Evolutionary conservation across 1,140 invertebrate species (phyloP), one percentile per base, ranked within the genome.

Genomic region (Anastrepha ludens): DNA sequence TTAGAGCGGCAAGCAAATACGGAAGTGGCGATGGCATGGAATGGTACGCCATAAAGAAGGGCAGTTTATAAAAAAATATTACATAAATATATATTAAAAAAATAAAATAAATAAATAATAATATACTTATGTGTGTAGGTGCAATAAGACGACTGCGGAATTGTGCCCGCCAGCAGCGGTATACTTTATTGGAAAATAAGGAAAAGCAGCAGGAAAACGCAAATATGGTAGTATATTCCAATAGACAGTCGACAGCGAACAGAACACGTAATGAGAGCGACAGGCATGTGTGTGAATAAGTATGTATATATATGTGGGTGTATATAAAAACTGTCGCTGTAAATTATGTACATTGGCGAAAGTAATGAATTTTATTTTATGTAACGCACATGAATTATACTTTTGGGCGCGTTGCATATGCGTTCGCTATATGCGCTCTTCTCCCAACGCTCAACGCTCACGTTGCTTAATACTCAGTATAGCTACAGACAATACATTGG

Each of bases 331-430:
- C 44, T 55, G 44, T 55, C 20, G 6, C n/a, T 29, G 17, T 81
- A 81, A 81, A 55, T 81, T 81, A 81, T 55, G 47, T n/a, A 81
- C 41, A 81, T 81, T n/a, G 74, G 47, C 74, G 55, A 55, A 81
- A n/a, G 20, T 81, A 55, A 81, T 81, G 74, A 81, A 81, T 81
- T 81, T 55, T 81, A 81, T 81, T 81, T 81, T 81, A 81, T 81
- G 20, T 81, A 47, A 50, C 47, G n/a, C 50, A 50, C 44, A 81
- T 81, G 47, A 81, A 81, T 81, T 81, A 58, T 81, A 81, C 44
- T 81, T 81, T 81, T 81, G 47, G 47, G n/a, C n/a, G 74, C 74
- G 1, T 29, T 81, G 74, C 74, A 50, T 81, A 81, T 50, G 67
- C 67, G 15, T 47, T 9, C 13, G 7, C 74, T 81, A 17, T 15